Conservation (phyloP, 2,888 invertebrate species). For the Pachydiplax longipennis region DNA sequence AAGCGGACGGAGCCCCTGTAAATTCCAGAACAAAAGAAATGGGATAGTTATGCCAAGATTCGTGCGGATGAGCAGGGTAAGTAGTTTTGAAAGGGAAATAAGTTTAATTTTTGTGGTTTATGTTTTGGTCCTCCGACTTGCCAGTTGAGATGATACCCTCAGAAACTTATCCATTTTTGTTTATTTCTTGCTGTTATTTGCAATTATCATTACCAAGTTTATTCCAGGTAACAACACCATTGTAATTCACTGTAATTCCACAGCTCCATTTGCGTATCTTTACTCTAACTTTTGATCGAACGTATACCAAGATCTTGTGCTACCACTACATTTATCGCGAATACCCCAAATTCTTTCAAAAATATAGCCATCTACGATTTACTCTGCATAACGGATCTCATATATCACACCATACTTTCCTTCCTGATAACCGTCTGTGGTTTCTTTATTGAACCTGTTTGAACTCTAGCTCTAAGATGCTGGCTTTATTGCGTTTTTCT, state of each 20-base stretch:
- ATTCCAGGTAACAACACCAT: neutral
- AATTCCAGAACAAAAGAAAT: slow-evolving; percentile 36
- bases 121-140: neutral
- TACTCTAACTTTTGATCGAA: neutral
- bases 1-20: slow-evolving; percentile 42
- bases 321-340: neutral
- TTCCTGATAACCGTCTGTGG: neutral
- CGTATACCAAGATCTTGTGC: neutral
- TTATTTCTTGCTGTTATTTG: no score
- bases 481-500: neutral
- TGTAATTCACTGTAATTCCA: neutral
- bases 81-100: slow-evolving; percentile 41
- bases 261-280: neutral
- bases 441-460: neutral
- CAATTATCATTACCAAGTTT: neutral
- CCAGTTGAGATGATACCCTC: neutral
- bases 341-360: neutral
- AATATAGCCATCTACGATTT: neutral
- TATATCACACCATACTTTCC: neutral
- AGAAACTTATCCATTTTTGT: no score
- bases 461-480: neutral
- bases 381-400: neutral
- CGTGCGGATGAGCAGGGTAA: slow-evolving; percentile 32
- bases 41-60: slow-evolving; percentile 34
- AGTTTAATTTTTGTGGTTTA: neutral